Base-by-base conservation (phyloP, 1,140 invertebrate genomes). In the Himalopsyche phryganea region DNA sequence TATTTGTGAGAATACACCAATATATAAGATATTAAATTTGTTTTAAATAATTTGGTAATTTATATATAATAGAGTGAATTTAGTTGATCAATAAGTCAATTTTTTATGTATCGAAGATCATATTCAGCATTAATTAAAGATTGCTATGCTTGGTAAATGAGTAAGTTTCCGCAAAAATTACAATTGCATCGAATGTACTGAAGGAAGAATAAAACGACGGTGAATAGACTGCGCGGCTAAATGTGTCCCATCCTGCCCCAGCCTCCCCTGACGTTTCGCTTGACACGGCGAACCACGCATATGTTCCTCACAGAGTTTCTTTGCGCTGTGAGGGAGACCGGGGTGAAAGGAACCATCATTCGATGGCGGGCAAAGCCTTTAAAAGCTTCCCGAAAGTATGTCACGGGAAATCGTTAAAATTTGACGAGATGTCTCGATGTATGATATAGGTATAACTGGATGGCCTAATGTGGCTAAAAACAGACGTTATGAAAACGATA, bases 351-450 rank as follows among this genome's bases (percentile, higher is more conserved):
- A 51, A 51, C n/a, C 23, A 28, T 28, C 36, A 36, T 51, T 51
- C 41, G 50, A 51, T 13, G 17, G 13, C 35, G 18, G 5, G 50
- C 13, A 40, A 51, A 41, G 41, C 23, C 23, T 28, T 41, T 28
- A 28, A 28, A 28, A 28, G 23, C 23, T 5, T 9, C 23, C 23
- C 23, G 23, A 5, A 28, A 54, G 51, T 45, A 45, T 54, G 51
- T 45, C 51, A 54, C 15, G 40, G 51, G 44, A 54, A 54, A 54
- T 54, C 51, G 51, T 54, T 54, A 54, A 54, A 54, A 44, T 54
- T 54, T 54, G 51, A 54, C 41, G 38, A n/a, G 38, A n/a, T 40
- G 38, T 40, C 15, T 40, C 4, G 11, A 40, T 40, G 38, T 15
- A 40, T 40, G 38, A 5, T 5, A 13, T 40, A 15, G 15, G 11